phyloP scores from a whole-genome alignment of 2,113 vertebrate species.

The Lepisosteus oculatus region DNA sequence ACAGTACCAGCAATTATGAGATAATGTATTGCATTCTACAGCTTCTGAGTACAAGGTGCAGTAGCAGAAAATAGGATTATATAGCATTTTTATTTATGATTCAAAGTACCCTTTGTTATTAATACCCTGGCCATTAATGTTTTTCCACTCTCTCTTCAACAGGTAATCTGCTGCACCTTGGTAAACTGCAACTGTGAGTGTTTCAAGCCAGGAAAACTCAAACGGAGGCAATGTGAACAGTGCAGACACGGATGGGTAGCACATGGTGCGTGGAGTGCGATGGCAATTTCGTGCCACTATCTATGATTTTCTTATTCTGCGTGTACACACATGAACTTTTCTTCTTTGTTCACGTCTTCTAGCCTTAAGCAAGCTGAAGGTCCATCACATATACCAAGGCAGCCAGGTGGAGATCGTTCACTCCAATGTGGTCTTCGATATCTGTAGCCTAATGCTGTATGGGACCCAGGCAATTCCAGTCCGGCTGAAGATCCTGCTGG shows the following conservation, averaged over 20 bases:
- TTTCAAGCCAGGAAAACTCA: constrained; percentile 92
- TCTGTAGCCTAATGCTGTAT: constrained; percentile 96
- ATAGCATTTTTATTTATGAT: no score
- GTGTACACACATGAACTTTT: constrained; percentile 1
- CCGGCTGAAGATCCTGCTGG: constrained; percentile 94
- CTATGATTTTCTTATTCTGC: neutral
- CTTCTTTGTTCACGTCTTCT: constrained; percentile 34
- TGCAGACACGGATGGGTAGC: constrained; percentile 98
- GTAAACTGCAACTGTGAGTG: constrained; percentile 88
- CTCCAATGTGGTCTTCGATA: constrained; percentile 95
- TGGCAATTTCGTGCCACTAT: neutral
- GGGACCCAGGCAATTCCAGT: constrained; percentile 94
- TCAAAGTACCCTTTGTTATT: no score
- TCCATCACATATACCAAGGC: constrained; percentile 82
- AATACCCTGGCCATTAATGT: neutral
- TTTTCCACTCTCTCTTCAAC: constrained; percentile 37
- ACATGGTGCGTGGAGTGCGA: constrained; percentile 74
- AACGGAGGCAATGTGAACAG: constrained; percentile 88
- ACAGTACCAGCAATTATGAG: no score
- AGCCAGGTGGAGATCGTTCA: constrained; percentile 97
- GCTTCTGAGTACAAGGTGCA: no score
- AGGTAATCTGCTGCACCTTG: constrained; percentile 94
- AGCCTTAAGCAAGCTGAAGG: constrained; percentile 93
- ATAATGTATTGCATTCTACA: no score
- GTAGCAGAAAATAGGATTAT: no score